A percentile compares a stretch with the other conserved stretches of the same genome.
phyloP scores from a whole-genome alignment of 2,888 invertebrate species.

The Acanthosepion lycidas region DNA sequence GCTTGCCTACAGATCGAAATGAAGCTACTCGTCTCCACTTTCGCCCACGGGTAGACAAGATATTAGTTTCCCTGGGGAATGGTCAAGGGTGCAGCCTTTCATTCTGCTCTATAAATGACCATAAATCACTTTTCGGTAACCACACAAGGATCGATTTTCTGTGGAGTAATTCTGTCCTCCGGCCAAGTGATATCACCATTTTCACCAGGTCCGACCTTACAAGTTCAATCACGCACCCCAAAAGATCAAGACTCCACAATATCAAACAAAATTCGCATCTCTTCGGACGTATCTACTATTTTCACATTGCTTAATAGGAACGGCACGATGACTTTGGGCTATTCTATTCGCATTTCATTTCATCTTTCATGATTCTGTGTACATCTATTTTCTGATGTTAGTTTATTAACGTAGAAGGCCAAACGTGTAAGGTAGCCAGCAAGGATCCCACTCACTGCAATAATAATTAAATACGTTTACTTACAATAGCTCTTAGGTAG shows the following conservation, averaged over 20 bases:
- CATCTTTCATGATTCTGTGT: neutral
- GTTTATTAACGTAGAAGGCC: too few species aligned
- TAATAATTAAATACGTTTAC: too few species aligned
- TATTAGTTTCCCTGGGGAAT: neutral
- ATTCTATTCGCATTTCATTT: neutral
- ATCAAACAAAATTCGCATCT: neutral
- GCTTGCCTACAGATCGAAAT: neutral
- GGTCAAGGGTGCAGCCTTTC: neutral
- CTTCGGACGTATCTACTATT: neutral
- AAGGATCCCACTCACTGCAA: too few species aligned
- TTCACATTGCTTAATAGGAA: neutral
- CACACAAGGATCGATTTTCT: neutral
- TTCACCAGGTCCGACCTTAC: neutral
- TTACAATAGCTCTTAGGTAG: too few species aligned
- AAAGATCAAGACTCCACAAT: neutral
- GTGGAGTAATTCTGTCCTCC: neutral
- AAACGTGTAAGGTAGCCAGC: too few species aligned
- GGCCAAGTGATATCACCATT: neutral
- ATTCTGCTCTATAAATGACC: neutral
- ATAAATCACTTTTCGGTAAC: conserved; percentile 33
- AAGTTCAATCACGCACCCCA: neutral
- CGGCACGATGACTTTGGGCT: neutral
- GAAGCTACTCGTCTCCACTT: neutral
- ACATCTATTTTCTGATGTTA: too few species aligned
- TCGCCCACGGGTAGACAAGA: neutral